Conservation (phyloP, 2,113 vertebrate genomes). For the human region DNA sequence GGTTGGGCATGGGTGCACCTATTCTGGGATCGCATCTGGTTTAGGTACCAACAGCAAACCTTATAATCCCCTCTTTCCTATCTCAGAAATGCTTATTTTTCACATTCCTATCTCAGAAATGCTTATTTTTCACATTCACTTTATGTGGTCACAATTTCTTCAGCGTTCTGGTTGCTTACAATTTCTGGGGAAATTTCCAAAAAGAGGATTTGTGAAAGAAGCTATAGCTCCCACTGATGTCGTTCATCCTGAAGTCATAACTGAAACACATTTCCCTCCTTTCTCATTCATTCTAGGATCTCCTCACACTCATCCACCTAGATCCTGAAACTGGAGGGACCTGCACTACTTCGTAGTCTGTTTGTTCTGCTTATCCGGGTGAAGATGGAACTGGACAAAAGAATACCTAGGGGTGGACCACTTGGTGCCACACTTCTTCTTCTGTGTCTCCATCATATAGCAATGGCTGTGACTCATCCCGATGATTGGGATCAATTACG, state of each 20-base stretch:
- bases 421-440: too few relatives aligned
- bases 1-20: neutral
- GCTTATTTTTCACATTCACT: neutral
- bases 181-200: too few relatives aligned
- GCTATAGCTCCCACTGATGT: neutral
- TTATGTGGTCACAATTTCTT: neutral
- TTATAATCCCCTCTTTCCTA: neutral
- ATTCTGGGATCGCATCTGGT: neutral
- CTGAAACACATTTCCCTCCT: neutral
- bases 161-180: neutral
- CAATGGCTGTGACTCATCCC: neutral
- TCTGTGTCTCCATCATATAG: rapidly evolving
- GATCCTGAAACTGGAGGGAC: neutral
- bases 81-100: neutral
- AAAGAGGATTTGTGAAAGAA: neutral
- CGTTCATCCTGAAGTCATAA: neutral
- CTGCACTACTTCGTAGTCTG: neutral
- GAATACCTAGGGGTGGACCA: rapidly evolving
- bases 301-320: neutral
- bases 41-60: neutral
- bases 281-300: too few relatives aligned
- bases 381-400: neutral
- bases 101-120: neutral
- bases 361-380: too few relatives aligned
- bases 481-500: neutral